Base-by-base conservation (phyloP, 1,140 invertebrate genomes). In the Hypothenemus hampei region DNA sequence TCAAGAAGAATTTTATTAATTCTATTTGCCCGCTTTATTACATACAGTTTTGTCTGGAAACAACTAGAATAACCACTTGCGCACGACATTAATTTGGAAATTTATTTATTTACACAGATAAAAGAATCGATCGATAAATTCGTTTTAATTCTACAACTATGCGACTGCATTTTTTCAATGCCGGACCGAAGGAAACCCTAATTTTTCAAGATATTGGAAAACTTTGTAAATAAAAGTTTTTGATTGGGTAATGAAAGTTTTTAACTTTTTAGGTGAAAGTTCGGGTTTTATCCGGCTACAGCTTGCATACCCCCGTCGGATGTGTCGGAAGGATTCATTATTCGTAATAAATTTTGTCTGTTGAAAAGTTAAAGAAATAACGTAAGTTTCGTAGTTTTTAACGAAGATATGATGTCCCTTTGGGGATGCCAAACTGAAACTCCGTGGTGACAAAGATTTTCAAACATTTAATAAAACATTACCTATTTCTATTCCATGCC, bases 201-300 rank as follows among this genome's bases (percentile, higher is more conserved):
- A 53, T 53, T 41, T 44, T 41, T 44, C 50, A 53, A 44, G 50
- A 53, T 53, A 53, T 53, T 53, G 50, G 50, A 53, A 53, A 53
- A 53, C 24, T 53, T 53, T 44, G 50, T 53, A 53, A 53, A 53
- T 53, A 53, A 53, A 53, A 53, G 13, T 53, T 53, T n/a, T 51
- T 53, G 39, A 53, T 53, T 53, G 50, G 50, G 26, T 53, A 53
- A 53, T 53, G 50, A 53, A 53, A 53, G 50, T 53, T 53, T 53
- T 53, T 53, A 51, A 51, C 36, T 51, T 51, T 51, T 41, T 41
- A 31, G 20, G 22, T 51, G 36, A 51, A 41, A 40, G 11, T 13
- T 15, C 36, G 36, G 41, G 35, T 31, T 49, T 36, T 36, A 7
- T 18, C 20, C 33, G 8, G 36, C 26, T 51, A 13, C 10, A 41